Base-by-base conservation (phyloP, 2,888 invertebrate species). In the Polyommatus iphigenia region DNA sequence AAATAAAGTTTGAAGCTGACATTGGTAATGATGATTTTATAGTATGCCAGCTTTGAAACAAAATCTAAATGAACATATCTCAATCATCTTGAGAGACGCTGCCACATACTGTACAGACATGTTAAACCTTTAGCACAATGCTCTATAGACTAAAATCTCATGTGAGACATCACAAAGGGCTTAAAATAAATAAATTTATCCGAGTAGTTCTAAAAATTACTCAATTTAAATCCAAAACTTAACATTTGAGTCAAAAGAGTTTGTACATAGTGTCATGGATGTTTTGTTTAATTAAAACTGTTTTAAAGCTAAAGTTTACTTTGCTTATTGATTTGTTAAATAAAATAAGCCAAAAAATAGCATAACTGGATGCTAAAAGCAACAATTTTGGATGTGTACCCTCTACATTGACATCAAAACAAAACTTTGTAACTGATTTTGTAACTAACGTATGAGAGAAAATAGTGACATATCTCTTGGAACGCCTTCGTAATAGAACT, bases 401-500 rank as follows among this genome's bases (percentile, higher is more conserved):
- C 46, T 73, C 46, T 46, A 50, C 73, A 41, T 73, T 46, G 46
- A 67, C 76, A 62, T 79, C 80, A 81, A 79, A 82, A 80, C 79
- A 82, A 79, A 79, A 78, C n/a, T 80, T 80, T 71, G 59, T 36
- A 77, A 73, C n/a, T 67, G 78, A 62, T 79, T 46, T 71, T 75
- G 75, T 78, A 67, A 41, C 59, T 32, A 57, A 46, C 46, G 41
- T 29, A 32, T 46, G 62, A 10, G 36, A 29, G 8, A 15, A 67
- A 79, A 20, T 36, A 81, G 24, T 67, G 24, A 78, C 85, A 46
- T n/a, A 72, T 59, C 72, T 78, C 73, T 89, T 90, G 91, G 91
- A 89, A 85, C 86, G 83, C 85, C 88, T 90, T 91, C 83, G 67
- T 67, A 85, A 85, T 80, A 81, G 84, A 89, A 89, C 92, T 92